Evolutionary conservation across 2,797 vertebrate genomes (phyloP).

Genomic region (Podargus strigoides): DNA sequence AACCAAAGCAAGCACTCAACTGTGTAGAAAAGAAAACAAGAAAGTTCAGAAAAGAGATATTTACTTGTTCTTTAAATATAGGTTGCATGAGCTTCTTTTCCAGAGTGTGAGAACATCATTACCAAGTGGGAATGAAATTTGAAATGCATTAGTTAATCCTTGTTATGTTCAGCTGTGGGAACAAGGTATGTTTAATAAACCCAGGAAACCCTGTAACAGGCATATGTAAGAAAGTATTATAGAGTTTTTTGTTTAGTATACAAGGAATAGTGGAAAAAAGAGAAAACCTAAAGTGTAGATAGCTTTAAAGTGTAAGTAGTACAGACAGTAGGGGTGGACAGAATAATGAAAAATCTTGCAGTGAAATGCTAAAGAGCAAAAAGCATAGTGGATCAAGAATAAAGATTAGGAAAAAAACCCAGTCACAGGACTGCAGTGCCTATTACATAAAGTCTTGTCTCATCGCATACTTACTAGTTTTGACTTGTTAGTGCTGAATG

Average conservation of each 20-base stretch:
- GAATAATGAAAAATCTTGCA: not conserved
- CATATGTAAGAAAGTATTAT: not conserved
- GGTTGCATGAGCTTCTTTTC: not conserved
- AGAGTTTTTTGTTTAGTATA: not conserved
- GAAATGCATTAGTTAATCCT: not conserved
- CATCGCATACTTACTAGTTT: fast-evolving
- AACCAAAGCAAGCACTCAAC: not conserved
- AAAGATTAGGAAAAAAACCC: not conserved
- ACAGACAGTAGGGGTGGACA: not conserved
- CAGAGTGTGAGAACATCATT: not conserved
- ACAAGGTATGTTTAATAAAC: not conserved
- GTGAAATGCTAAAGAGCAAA: not conserved
- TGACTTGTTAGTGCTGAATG: not conserved
- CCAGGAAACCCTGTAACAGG: not conserved
- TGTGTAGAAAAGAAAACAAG: not conserved
- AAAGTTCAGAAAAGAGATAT: not conserved
- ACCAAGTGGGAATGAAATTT: not conserved
- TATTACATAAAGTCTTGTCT: not conserved
- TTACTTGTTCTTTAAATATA: not conserved
- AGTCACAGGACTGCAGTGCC: not conserved
- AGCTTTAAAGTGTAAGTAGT: not conserved
- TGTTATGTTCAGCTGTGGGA: not conserved
- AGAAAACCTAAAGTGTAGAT: not conserved
- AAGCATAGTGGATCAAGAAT: not conserved
- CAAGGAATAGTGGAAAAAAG: not conserved